Evolutionary conservation across 2,888 invertebrate genomes (phyloP).

Genomic region (Argynnis bischoffii): DNA sequence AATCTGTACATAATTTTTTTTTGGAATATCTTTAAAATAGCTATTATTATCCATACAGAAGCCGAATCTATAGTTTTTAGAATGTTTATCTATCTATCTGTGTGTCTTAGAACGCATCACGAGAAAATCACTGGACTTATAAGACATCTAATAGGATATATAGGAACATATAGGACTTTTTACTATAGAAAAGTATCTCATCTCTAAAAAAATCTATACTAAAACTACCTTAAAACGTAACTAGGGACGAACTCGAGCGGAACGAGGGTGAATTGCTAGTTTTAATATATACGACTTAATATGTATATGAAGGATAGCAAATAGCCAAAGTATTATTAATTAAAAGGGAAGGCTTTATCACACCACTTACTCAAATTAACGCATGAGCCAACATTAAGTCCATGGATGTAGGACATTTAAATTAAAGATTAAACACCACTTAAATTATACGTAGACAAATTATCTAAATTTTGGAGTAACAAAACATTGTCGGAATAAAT

Average conservation of each 20-base stretch:
- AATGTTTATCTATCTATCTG: too few relatives aligned
- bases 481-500: constrained; percentile 65
- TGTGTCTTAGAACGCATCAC: too few relatives aligned
- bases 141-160: too few relatives aligned
- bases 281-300: background rate
- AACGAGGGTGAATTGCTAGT: too few relatives aligned
- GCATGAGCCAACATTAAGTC: constrained; percentile 56
- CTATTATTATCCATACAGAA: too few relatives aligned
- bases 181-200: background rate
- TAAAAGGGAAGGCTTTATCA: constrained; percentile 31
- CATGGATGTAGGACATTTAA: constrained; percentile 61
- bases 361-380: constrained; percentile 63
- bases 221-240: background rate
- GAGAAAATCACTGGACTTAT: too few relatives aligned
- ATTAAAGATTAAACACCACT: constrained; percentile 73
- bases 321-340: constrained; percentile 32
- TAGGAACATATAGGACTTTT: too few relatives aligned
- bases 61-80: too few relatives aligned
- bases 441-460: constrained; percentile 66
- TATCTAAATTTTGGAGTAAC: constrained; percentile 61
- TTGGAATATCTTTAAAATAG: too few relatives aligned
- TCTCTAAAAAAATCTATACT: background rate
- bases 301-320: constrained; percentile 1
- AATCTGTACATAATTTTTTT: too few relatives aligned
- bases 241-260: background rate